phyloP scores from a whole-genome alignment of 2,797 vertebrate species.

The Coregonus suidteri region DNA sequence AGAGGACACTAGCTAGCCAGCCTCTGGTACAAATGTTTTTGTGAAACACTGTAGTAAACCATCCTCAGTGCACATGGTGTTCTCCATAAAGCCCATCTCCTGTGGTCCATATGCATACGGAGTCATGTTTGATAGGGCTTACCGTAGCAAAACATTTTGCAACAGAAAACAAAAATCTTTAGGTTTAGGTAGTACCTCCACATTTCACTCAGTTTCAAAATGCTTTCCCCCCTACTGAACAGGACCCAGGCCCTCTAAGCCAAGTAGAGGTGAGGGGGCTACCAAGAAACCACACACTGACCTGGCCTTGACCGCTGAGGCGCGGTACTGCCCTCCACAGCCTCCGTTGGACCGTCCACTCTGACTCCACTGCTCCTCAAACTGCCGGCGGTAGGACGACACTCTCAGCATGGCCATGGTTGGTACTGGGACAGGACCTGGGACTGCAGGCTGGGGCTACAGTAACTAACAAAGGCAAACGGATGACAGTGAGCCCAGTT shows the following conservation, averaged over 20 bases:
- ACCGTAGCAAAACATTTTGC: not conserved
- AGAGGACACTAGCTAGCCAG: not conserved
- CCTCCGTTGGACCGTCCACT: slow-evolving; percentile 32
- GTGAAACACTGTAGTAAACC: not conserved
- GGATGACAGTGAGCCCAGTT: slow-evolving; percentile 21
- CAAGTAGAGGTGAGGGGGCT: not conserved
- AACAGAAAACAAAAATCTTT: not conserved
- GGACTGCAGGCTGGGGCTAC: not conserved
- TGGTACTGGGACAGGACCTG: slow-evolving; percentile 17
- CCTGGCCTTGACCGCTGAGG: slow-evolving; percentile 38
- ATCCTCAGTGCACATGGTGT: not conserved
- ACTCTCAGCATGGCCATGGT: slow-evolving; percentile 74
- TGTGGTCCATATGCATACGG: not conserved
- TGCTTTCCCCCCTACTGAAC: not conserved
- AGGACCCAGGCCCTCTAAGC: not conserved
- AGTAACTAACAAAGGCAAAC: not conserved
- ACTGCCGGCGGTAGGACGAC: slow-evolving; percentile 78
- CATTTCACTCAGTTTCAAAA: not conserved
- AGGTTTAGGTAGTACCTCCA: not conserved
- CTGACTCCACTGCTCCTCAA: slow-evolving; percentile 62
- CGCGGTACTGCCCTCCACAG: slow-evolving; percentile 57
- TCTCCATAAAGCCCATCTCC: not conserved
- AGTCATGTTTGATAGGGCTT: not conserved
- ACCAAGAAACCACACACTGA: slow-evolving; percentile 29
- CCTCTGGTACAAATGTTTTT: not conserved